Evolutionary conservation across 2,113 vertebrate species (phyloP).

Genomic region (Hypocryptadius cinnamomeus): DNA sequence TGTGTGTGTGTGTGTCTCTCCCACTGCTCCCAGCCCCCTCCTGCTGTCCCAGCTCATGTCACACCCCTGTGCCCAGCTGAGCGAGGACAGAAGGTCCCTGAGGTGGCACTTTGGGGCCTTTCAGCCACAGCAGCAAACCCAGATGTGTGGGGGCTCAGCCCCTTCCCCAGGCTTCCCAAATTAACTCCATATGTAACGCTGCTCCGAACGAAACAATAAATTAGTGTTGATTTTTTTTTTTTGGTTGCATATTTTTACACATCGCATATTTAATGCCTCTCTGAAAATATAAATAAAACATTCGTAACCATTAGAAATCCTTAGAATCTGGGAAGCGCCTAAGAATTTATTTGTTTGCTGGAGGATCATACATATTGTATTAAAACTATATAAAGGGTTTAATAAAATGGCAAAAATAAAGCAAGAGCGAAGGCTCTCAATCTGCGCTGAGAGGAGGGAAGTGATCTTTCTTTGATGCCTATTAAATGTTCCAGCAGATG

Average conservation of each 20-base stretch:
- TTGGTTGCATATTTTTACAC: conserved; percentile 39
- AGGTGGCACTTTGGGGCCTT: neutral
- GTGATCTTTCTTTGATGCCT: conserved; percentile 77
- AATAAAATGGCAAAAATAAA: conserved; percentile 72
- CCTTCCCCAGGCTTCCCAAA: neutral
- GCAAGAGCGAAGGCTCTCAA: conserved; percentile 52
- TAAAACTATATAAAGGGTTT: conserved; percentile 74
- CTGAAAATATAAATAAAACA: conserved; percentile 73
- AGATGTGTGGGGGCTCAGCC: neutral
- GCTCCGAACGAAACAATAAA: neutral
- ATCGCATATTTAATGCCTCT: conserved; percentile 51
- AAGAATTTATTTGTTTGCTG: conserved; percentile 72
- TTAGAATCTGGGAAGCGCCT: conserved; percentile 59
- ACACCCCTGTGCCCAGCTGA: neutral
- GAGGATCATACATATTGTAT: conserved; percentile 73
- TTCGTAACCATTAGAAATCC: conserved; percentile 61
- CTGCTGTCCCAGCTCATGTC: neutral
- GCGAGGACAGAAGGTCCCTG: neutral
- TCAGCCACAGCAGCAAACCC: neutral
- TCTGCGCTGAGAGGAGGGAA: conserved; percentile 55
- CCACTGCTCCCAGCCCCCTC: neutral
- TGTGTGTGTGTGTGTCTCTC: neutral
- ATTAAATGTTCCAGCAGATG: conserved; percentile 79
- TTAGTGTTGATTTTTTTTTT: neutral
- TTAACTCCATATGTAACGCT: neutral